Conservation (phyloP, 37 sponge, comb jelly and placozoan genomes). For the Eunapius fragilis region DNA sequence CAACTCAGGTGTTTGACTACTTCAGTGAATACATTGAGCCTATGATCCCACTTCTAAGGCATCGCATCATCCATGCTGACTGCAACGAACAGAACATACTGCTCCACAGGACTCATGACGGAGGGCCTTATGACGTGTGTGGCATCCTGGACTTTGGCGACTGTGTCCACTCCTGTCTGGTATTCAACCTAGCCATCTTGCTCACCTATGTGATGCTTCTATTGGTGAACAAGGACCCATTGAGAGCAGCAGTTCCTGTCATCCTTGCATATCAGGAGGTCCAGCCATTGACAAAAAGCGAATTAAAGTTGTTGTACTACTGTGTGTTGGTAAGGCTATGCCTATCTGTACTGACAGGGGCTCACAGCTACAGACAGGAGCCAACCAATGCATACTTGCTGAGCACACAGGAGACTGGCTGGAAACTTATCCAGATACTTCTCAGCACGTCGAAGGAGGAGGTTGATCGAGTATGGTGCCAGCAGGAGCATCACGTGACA, state of each 20-base stretch:
- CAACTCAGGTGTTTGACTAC: neutral
- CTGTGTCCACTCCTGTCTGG: neutral
- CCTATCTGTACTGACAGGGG: neutral
- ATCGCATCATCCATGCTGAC: constrained; percentile 10
- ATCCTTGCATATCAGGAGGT: constrained; percentile 19
- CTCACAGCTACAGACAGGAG: neutral
- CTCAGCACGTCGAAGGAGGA: constrained; percentile 5
- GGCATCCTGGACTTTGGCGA: constrained; percentile 52
- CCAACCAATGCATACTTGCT: neutral
- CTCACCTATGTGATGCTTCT: constrained; percentile 15
- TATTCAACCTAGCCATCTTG: constrained; percentile 45
- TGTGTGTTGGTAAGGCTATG: constrained; percentile 22
- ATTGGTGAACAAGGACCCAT: neutral
- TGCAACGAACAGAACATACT: constrained; percentile 19
- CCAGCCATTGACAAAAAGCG: constrained; percentile 18
- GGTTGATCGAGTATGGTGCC: constrained; percentile 19
- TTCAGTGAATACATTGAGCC: constrained; percentile 12
- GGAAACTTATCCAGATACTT: constrained; percentile 2
- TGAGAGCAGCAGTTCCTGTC: constrained; percentile 6
- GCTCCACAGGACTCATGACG: neutral
- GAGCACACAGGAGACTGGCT: neutral
- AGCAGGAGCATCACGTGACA: too few species aligned
- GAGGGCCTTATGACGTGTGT: neutral
- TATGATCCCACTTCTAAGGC: neutral
- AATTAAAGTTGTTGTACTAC: constrained; percentile 28